These are phyloP conservation scores for Pitta sordida DNA, from an alignment of 2,113 vertebrate genomes.

Conservation along the genomic window DNA sequence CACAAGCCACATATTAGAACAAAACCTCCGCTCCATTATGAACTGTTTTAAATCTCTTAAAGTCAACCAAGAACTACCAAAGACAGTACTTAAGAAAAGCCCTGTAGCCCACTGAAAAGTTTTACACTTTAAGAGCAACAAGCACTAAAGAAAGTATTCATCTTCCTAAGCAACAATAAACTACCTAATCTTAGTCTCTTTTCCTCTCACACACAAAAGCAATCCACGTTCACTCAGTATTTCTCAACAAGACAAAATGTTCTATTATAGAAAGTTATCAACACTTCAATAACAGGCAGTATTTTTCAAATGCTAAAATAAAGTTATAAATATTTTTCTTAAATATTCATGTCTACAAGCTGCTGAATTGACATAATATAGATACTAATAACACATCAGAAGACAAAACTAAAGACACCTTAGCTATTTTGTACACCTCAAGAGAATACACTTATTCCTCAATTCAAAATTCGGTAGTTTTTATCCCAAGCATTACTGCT, in stretches of 20 bases:
- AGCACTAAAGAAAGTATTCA: not conserved
- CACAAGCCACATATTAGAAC: not conserved
- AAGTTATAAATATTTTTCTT: not conserved
- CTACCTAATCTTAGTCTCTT: not conserved
- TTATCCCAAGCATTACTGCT: not conserved
- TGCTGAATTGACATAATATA: not conserved
- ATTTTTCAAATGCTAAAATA: not conserved
- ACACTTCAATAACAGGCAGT: not conserved
- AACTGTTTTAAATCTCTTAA: not conserved
- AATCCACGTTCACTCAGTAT: not conserved
- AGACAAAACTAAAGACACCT: not conserved
- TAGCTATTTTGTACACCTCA: not conserved
- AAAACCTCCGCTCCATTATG: not conserved
- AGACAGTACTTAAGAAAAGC: not conserved
- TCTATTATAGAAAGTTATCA: not conserved
- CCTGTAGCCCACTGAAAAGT: not conserved
- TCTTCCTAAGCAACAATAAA: not conserved
- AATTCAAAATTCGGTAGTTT: not conserved
- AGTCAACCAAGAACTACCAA: not conserved
- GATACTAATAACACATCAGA: not conserved
- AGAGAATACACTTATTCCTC: not conserved
- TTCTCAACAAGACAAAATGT: not conserved
- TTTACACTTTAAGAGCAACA: not conserved
- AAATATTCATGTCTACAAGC: not conserved
- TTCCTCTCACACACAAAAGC: not conserved